Conservation (phyloP, 2,888 invertebrate species). For the Hylaea fasciaria region DNA sequence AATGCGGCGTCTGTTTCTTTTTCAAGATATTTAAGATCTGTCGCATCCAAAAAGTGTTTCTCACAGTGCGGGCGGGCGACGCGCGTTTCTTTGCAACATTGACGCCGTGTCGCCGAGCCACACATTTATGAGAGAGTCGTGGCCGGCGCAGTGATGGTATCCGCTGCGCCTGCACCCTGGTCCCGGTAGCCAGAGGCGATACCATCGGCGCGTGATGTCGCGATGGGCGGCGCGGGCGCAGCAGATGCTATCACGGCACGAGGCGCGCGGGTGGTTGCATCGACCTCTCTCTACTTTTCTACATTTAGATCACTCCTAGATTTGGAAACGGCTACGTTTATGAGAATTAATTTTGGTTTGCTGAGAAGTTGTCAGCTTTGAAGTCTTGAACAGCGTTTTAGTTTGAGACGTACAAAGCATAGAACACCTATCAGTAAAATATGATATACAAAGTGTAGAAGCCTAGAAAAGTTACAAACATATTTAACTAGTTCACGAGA, state of each 20-base stretch:
- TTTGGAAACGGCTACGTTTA: neutral
- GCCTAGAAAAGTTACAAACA: too few species aligned
- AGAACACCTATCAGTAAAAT: too few species aligned
- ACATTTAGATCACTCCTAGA: slow-evolving; percentile 1
- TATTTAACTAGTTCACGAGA: too few species aligned
- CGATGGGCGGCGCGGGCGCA: slow-evolving; percentile 62
- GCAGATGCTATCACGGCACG: slow-evolving; percentile 72
- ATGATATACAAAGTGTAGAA: too few species aligned
- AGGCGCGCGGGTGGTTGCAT: slow-evolving; percentile 55
- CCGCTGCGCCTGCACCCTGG: slow-evolving; percentile 45
- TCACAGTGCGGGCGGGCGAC: slow-evolving; percentile 28
- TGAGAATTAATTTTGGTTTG: too few species aligned
- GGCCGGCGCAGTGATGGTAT: slow-evolving; percentile 49
- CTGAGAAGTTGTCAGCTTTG: too few species aligned
- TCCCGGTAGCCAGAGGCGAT: slow-evolving; percentile 64
- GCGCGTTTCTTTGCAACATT: slow-evolving; percentile 24
- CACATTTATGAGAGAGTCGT: slow-evolving; percentile 79
- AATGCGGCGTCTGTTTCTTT: neutral
- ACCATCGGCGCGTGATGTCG: slow-evolving; percentile 75
- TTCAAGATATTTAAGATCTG: neutral
- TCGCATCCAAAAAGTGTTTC: slow-evolving; percentile 27
- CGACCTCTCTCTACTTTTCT: neutral
- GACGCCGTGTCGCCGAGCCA: slow-evolving; percentile 40
- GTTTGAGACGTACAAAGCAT: too few species aligned
- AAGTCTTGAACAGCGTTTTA: too few species aligned